Evolutionary conservation across 2,113 vertebrate genomes (phyloP), one percentile per base, ranked within the genome.

Genomic region (Cairina moschata): DNA sequence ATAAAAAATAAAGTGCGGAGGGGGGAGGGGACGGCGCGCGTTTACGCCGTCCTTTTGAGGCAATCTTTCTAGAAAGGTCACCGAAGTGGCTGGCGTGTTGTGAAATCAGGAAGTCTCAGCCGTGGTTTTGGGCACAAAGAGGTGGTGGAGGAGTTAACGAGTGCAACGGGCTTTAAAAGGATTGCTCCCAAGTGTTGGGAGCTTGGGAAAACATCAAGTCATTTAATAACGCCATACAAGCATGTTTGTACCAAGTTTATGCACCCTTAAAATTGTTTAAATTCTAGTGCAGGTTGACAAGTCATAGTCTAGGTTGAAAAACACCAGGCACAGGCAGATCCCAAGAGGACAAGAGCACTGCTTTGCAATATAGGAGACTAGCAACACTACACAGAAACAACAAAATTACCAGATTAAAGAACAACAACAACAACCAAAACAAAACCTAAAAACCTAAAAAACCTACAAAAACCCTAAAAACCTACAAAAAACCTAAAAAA

Each of bases 81-180:
- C 83, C 63, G 6, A 20, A 56, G 56, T 69, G 77, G 7, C 54
- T 36, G 50, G 34, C 34, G 60, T 50, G 6, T 94, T 91, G 88
- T 84, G 93, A 84, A 93, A 93, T 73, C 68, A 78, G 94, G 93
- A 94, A 96, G 91, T 46, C 32, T 34, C 46, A 91, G 80, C 48
- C 87, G 82, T n/a, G 36, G 12, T 67, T 72, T 4, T 20, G 44
- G 15, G 32, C 79, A 34, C 62, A 50, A 87, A 16, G 0, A 21
- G 21, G 21, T 77, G 75, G 77, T 65, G 50, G 91, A 96, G 93
- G 92, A 65, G 63, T 48, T 63, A 66, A 72, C 46, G 1, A 2
- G 2, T 0, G 2, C 15, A 1, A 3, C 28, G 60, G 62, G 34
- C 23, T 76, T 88, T 18, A 28, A 55, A 46, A 31, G 14, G 14